Conservation (phyloP, 2,888 invertebrate genomes). For the Elegia similella region DNA sequence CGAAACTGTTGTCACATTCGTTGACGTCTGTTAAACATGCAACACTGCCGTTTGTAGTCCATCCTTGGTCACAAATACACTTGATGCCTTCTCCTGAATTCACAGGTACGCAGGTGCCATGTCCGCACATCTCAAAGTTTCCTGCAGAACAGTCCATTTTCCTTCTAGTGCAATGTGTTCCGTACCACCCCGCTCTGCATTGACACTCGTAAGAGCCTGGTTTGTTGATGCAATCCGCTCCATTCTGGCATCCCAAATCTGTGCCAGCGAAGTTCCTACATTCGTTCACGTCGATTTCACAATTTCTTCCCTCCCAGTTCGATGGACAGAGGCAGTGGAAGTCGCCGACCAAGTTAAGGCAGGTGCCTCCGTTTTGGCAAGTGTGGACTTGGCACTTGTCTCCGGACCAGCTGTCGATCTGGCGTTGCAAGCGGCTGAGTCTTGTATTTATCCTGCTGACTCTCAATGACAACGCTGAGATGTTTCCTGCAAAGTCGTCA, state of each 20-base stretch:
- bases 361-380: slow-evolving; percentile 92
- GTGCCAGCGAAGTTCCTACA: slow-evolving; percentile 90
- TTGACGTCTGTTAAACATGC: slow-evolving; percentile 92
- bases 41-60: slow-evolving; percentile 88
- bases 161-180: slow-evolving; percentile 90
- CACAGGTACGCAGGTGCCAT: slow-evolving; percentile 90
- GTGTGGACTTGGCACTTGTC: slow-evolving; percentile 88
- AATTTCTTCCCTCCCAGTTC: slow-evolving; percentile 87
- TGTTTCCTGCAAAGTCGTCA: slow-evolving; percentile 39
- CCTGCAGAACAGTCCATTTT: slow-evolving; percentile 87
- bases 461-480: slow-evolving; percentile 48
- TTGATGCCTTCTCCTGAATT: slow-evolving; percentile 84
- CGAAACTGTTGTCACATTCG: slow-evolving; percentile 87
- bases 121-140: slow-evolving; percentile 91
- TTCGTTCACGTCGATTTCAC: slow-evolving; percentile 93
- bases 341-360: slow-evolving; percentile 86
- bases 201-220: slow-evolving; percentile 91
- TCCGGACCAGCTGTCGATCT: slow-evolving; percentile 64
- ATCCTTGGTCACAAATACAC: slow-evolving; percentile 94
- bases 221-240: slow-evolving; percentile 90
- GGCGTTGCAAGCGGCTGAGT: slow-evolving; percentile 63
- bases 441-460: slow-evolving; percentile 55
- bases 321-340: slow-evolving; percentile 88
- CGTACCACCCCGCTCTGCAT: slow-evolving; percentile 90
- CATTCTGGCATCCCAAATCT: slow-evolving; percentile 95